Base-by-base conservation (phyloP, 2,888 invertebrate genomes). In the Chrysopilus asiliformis region DNA sequence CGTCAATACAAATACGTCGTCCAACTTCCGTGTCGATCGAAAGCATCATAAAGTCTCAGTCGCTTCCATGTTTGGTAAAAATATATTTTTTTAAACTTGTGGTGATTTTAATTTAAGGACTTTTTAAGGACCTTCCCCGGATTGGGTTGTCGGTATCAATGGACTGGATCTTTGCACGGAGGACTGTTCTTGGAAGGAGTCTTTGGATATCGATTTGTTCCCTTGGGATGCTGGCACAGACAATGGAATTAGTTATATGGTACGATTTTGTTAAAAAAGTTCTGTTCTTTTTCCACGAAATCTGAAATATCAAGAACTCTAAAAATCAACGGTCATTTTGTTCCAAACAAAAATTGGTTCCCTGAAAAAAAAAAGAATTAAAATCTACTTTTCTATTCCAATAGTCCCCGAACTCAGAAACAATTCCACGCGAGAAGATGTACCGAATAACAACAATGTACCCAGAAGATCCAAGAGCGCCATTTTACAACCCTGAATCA, bases 211-310 rank as follows among this genome's bases (percentile, higher is more conserved):
- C 27, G 89, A 94, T 64, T 68, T 98, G 19, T 84, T 75, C 55
- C 94, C 95, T 0, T 93, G 86, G 67, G 97, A 98, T 66, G 93
- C 93, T 2, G 97, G 97, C 26, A 94, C 94, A 1, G 95, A 97
- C 56, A 74, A 72, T 53, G 97, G 97, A 10, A 76, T 91, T 37
- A 79, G 85, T 1, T 98, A 97, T 53, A 78, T 83, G 81, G 85
- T 84, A 55, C 61, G 58, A 52, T 41, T 36, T 40, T 41, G 9
- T 13, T 12, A 29, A 20, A 34, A 27, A 5, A 24, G 4, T 26
- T 34, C 34, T 24, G 2, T 27, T 32, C 1, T 2, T 7, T 10
- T 10, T 35, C 10, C 15, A 35, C n/a, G 8, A 28, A 3, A 14
- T 10, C 8, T 29, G n/a, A 2, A 16, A 36, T 9, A 35, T 20